Evolutionary conservation across 2,113 vertebrate genomes (phyloP), one percentile per base, ranked within the genome.

Genomic region (Sinosuthora webbiana): DNA sequence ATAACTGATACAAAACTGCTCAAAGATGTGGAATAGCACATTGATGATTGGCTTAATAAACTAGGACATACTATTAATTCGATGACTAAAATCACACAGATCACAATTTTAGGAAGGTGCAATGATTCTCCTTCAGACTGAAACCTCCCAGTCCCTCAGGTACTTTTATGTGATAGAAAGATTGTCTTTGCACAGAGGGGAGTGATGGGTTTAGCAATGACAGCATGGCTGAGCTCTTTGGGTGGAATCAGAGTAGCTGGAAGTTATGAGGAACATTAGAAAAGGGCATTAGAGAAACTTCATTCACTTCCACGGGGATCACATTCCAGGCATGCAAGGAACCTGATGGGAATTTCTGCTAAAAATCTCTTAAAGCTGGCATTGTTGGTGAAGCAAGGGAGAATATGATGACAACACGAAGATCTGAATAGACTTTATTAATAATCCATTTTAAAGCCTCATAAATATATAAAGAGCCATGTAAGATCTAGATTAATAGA

Each of bases 381-480:
- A 86, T 62, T 23, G 1, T 41, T 82, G 59, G 35, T 45, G 35
- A 96, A 86, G 83, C 13, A 75, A 88, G 30, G 22, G 45, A 92
- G 60, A 64, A 73, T 84, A 31, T 44, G 52, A 89, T 33, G 70
- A 57, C 89, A 94, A 68, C 14, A 44, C 39, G 27, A 95, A 95
- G 82, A 93, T 74, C 67, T 90, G 75, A 92, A 77, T 70, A 77
- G 63, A 77, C 27, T 74, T 87, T 47, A 94, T 94, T 94, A 97
- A 95, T 91, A 90, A 93, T 93, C 87, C 68, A 94, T 95, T 94
- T 94, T 67, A 90, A 50, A 91, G 59, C 21, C 56, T 80, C 47
- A 74, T 93, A 90, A 94, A 94, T 91, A 50, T 5, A 80, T 47
- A 60, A 79, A 90, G 52, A 85, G 17, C 39, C 67, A 52, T 4